Conservation (phyloP, 1,140 invertebrate genomes). For the Rhyacophila brunnea region DNA sequence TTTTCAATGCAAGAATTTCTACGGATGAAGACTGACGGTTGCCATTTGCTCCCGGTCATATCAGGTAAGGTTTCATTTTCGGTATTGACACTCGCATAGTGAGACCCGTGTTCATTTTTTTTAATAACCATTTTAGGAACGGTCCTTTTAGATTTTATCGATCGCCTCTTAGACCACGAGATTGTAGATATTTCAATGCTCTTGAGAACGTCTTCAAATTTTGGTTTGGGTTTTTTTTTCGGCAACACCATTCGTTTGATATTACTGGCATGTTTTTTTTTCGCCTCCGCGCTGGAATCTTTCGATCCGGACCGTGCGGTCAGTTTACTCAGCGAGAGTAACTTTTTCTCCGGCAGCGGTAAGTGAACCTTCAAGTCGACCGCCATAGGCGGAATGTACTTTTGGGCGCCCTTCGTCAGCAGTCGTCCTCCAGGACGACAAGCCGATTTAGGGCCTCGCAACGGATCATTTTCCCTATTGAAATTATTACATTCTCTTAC, state of each 20-base stretch:
- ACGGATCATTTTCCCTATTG: not conserved
- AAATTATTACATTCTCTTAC: not conserved
- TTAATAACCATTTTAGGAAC: slow-evolving; percentile 54
- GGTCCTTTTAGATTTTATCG: slow-evolving; percentile 40
- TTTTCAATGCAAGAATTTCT: slow-evolving; percentile 50
- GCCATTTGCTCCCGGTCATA: slow-evolving; percentile 51
- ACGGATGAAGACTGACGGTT: slow-evolving; percentile 51
- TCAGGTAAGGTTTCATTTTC: slow-evolving; percentile 43
- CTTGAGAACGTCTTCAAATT: slow-evolving; percentile 54
- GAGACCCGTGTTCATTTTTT: slow-evolving; percentile 49
- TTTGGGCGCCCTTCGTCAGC: slow-evolving; percentile 52
- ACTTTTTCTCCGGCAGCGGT: slow-evolving; percentile 46
- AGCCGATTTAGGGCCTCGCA: not conserved
- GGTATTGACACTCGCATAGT: slow-evolving; percentile 45
- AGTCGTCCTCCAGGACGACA: slow-evolving; percentile 29
- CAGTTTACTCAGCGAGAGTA: slow-evolving; percentile 46
- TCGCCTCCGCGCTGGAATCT: not conserved
- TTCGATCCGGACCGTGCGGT: slow-evolving; percentile 25
- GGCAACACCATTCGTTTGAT: slow-evolving; percentile 24
- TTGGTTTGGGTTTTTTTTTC: slow-evolving; percentile 46
- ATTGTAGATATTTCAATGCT: slow-evolving; percentile 50
- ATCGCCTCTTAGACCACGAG: slow-evolving; percentile 44
- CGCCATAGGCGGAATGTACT: slow-evolving; percentile 50
- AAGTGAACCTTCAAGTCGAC: slow-evolving; percentile 48
- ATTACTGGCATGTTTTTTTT: not conserved